Base-by-base conservation (phyloP, 2,797 vertebrate species). In the Coregonus ussuriensis region DNA sequence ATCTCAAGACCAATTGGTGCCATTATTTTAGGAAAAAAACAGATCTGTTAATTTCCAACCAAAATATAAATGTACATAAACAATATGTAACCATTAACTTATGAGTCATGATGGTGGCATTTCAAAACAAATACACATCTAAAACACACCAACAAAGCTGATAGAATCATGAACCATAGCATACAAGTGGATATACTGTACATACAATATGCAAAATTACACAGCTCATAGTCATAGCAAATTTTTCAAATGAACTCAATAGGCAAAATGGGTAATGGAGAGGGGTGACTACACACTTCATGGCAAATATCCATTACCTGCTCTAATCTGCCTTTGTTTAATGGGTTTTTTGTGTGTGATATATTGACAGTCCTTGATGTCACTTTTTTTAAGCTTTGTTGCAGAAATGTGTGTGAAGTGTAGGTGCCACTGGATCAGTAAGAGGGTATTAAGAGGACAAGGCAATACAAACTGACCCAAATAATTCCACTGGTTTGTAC, bases 371-470 rank as follows among this genome's bases (percentile, higher is more conserved):
- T 83, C 76, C 75, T 69, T 0, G 16, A 59, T 72, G 73, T 77
- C 69, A 29, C 33, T 25, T 63, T 51, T 78, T 65, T 54, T 4
- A 56, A 54, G 1, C 21, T 54, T 56, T 72, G 52, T 72, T 72
- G 71, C 71, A 56, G 25, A 33, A 72, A 53, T 25, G 25, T 29
- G 25, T 21, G 37, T 71, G 11, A 25, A 53, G 25, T 72, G 31
- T n/a, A 87, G 86, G 89, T 89, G 88, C 86, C 89, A 91, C 82
- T 89, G 86, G 86, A 88, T 33, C 15, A 83, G 68, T 84, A 77
- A 77, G 88, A 83, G 79, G 81, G 86, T 84, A 85, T 25, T 53
- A 72, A 70, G 52, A 54, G 29, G 13, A 33, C 52, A 33, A 53
- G 47, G 70, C 47, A 71, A 71, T 53, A 79, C 85, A 79, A 81